phyloP scores from a whole-genome alignment of 2,888 invertebrate genomes.

The Congeria kusceri region DNA sequence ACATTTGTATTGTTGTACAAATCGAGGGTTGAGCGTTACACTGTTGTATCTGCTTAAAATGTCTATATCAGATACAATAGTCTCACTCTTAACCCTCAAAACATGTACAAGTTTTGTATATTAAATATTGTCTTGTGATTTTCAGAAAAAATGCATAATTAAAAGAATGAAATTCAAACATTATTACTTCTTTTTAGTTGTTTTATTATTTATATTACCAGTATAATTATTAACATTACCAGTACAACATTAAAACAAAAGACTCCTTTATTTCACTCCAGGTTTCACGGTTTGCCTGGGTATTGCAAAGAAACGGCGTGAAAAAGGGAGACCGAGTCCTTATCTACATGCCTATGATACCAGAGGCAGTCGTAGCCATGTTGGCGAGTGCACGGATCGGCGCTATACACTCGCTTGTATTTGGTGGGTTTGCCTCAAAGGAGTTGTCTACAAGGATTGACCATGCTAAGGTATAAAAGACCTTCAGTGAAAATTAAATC shows the following conservation, averaged over 20 bases:
- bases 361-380: slow-evolving; percentile 95
- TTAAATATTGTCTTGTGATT: too few relatives aligned
- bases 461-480: slow-evolving; percentile 87
- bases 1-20: too few relatives aligned
- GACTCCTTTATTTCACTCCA: slow-evolving; percentile 78
- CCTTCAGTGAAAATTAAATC: too few relatives aligned
- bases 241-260: background rate
- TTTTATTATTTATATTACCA: too few relatives aligned
- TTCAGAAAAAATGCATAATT: too few relatives aligned
- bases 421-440: slow-evolving; percentile 95
- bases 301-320: slow-evolving; percentile 92
- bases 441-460: slow-evolving; percentile 94
- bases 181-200: too few relatives aligned
- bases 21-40: too few relatives aligned
- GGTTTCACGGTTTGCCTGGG: slow-evolving; percentile 92
- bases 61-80: too few relatives aligned
- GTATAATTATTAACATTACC: background rate
- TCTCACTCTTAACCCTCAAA: too few relatives aligned
- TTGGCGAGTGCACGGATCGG: slow-evolving; percentile 94
- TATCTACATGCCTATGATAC: slow-evolving; percentile 97
- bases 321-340: slow-evolving; percentile 93
- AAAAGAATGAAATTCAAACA: too few relatives aligned
- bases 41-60: too few relatives aligned
- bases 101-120: too few relatives aligned
- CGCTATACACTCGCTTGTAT: slow-evolving; percentile 97